Evolutionary conservation across 2,113 vertebrate species (phyloP).

Genomic region (Brachypodius melanocephalos): DNA sequence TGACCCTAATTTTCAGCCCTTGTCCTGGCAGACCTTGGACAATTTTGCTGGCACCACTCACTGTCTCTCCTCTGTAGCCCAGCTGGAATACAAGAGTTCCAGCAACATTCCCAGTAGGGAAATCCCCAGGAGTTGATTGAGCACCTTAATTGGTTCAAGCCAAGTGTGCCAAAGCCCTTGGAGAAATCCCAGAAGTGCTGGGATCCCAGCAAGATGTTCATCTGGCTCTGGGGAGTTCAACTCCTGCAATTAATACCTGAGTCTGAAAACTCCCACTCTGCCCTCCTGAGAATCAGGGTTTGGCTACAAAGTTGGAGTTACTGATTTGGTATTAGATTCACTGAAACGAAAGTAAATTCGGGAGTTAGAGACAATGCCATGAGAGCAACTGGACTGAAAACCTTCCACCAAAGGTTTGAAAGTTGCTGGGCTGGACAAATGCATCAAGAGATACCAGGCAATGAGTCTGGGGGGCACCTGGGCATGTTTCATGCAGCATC

Average conservation of each 20-base stretch:
- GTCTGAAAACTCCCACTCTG: neutral
- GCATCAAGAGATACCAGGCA: neutral
- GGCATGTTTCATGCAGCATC: neutral
- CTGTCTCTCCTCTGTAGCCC: neutral
- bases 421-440: neutral
- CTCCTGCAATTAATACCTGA: neutral
- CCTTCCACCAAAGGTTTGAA: neutral
- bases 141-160: neutral
- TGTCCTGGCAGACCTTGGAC: neutral
- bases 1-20: neutral
- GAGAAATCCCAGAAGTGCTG: neutral
- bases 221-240: too few relatives aligned
- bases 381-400: neutral
- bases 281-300: neutral
- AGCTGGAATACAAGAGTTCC: neutral
- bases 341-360: neutral
- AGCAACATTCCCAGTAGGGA: neutral
- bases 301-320: neutral
- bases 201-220: neutral
- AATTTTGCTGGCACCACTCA: neutral
- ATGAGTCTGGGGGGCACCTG: neutral
- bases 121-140: neutral
- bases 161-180: neutral
- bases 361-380: neutral
- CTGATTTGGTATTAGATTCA: neutral